These are phyloP conservation scores for Phalera bucephala DNA, from an alignment of 2,888 invertebrate genomes.

Conservation along the genomic window DNA sequence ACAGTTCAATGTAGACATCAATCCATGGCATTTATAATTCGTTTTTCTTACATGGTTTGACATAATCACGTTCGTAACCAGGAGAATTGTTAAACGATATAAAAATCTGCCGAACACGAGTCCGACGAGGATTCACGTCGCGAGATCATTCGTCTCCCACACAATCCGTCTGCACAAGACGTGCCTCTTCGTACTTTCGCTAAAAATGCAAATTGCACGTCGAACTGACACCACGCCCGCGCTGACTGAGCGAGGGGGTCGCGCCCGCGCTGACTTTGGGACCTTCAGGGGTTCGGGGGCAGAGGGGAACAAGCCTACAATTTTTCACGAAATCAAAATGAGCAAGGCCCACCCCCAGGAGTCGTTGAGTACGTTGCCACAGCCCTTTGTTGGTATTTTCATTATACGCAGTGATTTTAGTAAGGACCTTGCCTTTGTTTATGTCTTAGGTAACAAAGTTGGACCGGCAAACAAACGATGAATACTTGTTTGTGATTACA, in stretches of 20 bases:
- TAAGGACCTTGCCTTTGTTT: slow-evolving; percentile 32
- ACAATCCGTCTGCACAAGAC: slow-evolving; percentile 72
- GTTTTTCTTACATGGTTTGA: no score
- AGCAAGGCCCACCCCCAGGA: slow-evolving; percentile 68
- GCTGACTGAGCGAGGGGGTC: slow-evolving; percentile 44
- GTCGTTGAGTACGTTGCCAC: slow-evolving; percentile 47
- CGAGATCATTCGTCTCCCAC: slow-evolving; percentile 68
- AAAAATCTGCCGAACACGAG: slow-evolving; percentile 36
- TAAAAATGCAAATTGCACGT: slow-evolving; percentile 78
- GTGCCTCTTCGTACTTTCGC: slow-evolving; percentile 73
- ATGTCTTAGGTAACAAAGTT: slow-evolving; percentile 4
- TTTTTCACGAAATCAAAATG: slow-evolving; percentile 77
- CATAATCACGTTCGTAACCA: no score
- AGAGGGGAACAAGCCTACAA: slow-evolving; percentile 44
- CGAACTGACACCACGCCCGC: slow-evolving; percentile 75
- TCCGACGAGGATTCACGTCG: slow-evolving; percentile 46
- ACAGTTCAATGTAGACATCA: no score
- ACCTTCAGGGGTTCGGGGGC: slow-evolving; percentile 44
- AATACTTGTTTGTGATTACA: background rate
- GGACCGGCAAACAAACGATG: background rate
- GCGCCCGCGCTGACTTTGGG: slow-evolving; percentile 51
- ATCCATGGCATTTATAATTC: no score
- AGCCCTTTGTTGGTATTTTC: slow-evolving; percentile 52
- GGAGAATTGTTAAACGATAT: no score
- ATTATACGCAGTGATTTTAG: slow-evolving; percentile 49